These are phyloP conservation scores for Sesamia nonagrioides DNA, from an alignment of 1,140 invertebrate genomes.

Conservation along the genomic window DNA sequence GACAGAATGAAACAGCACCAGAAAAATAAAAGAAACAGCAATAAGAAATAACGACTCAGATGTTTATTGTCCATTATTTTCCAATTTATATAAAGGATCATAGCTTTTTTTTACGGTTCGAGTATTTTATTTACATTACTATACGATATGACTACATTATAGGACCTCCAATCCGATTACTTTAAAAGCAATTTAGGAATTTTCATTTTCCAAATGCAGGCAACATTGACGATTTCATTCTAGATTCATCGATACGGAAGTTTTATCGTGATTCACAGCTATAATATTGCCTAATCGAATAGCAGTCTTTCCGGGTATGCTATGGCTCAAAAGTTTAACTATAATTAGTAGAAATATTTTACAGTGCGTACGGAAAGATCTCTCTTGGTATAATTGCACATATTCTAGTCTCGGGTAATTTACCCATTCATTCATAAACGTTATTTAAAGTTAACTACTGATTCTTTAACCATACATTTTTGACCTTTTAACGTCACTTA, in stretches of 20 bases:
- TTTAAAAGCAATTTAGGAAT: not conserved
- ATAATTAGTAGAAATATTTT: not conserved
- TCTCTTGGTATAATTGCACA: not conserved
- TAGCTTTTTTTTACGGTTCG: not conserved
- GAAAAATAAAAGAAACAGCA: not conserved
- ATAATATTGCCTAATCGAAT: slow-evolving; percentile 25
- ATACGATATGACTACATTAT: not conserved
- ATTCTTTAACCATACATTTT: too few species aligned
- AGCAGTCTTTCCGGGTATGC: slow-evolving; percentile 35
- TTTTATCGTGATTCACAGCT: not conserved
- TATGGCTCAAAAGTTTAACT: slow-evolving; percentile 24
- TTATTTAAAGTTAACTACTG: too few species aligned
- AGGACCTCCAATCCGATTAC: not conserved
- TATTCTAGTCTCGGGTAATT: not conserved
- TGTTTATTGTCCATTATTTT: slow-evolving; percentile 15
- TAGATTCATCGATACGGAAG: not conserved
- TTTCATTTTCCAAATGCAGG: not conserved
- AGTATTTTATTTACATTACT: slow-evolving; percentile 24
- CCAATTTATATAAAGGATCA: not conserved
- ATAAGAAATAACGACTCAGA: not conserved
- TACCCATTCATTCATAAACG: not conserved
- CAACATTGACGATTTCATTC: not conserved
- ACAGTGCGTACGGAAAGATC: not conserved
- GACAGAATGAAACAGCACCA: slow-evolving; percentile 20
- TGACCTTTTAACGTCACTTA: too few species aligned